Evolutionary conservation across 2,113 vertebrate genomes (phyloP).

Genomic region (Diadophis punctatus): DNA sequence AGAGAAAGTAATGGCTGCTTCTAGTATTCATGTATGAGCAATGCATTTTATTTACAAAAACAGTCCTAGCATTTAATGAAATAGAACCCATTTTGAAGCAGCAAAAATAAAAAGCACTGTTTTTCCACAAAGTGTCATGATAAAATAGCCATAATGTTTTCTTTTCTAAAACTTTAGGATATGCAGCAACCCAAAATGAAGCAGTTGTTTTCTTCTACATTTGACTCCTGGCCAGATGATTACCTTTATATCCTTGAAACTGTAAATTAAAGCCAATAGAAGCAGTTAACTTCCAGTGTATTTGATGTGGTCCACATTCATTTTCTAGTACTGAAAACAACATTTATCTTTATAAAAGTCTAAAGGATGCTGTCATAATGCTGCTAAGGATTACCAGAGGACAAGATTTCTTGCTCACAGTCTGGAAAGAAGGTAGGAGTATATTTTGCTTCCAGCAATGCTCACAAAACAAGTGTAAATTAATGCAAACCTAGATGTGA

Average conservation of each 20-base stretch:
- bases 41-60: constrained; percentile 25
- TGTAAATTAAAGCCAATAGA: constrained; percentile 19
- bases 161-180: neutral
- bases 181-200: constrained; percentile 16
- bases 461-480: constrained; percentile 7
- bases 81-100: neutral
- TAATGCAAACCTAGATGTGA: neutral
- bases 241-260: neutral
- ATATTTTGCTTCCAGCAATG: neutral
- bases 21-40: constrained; percentile 10
- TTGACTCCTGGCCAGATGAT: neutral
- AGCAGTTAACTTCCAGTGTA: neutral
- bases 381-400: neutral
- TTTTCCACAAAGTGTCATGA: constrained; percentile 36
- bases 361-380: neutral
- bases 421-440: neutral
- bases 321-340: constrained; percentile 9
- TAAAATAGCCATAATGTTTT: constrained; percentile 21
- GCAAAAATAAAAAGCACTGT: neutral
- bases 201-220: constrained; percentile 20
- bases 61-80: constrained; percentile 21
- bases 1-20: constrained; percentile 6
- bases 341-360: constrained; percentile 1
- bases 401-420: neutral
- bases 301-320: neutral